Evolutionary conservation across 2,888 invertebrate species (phyloP).

Genomic region (Tyria jacobaeae): DNA sequence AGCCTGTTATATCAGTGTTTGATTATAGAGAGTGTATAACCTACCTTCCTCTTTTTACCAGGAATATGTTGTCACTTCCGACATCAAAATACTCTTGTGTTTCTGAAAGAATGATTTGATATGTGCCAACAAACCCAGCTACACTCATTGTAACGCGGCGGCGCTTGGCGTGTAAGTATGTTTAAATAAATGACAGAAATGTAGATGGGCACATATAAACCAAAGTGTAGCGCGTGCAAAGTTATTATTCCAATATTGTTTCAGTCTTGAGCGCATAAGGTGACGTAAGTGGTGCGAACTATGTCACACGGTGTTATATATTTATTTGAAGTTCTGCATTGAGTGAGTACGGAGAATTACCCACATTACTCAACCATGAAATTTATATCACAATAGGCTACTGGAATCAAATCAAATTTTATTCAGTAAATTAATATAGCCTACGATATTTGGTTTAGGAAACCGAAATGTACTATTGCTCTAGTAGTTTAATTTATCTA

Average conservation of each 20-base stretch:
- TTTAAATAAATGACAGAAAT: not conserved
- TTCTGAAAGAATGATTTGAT: not conserved
- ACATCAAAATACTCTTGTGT: not conserved
- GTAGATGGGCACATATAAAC: not conserved
- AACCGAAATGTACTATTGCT: too few species aligned
- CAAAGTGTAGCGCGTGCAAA: not conserved
- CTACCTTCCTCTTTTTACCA: not conserved
- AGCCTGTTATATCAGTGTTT: too few species aligned
- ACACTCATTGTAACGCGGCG: not conserved
- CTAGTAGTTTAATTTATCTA: too few species aligned
- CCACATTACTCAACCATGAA: not conserved
- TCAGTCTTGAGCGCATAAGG: not conserved
- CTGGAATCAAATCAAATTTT: too few species aligned
- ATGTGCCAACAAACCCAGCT: not conserved
- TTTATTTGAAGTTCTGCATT: not conserved
- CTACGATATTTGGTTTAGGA: too few species aligned
- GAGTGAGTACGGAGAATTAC: not conserved
- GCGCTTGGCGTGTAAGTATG: not conserved
- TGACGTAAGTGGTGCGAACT: not conserved
- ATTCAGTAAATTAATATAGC: too few species aligned
- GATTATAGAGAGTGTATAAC: too few species aligned
- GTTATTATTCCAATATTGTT: not conserved
- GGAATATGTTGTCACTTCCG: not conserved
- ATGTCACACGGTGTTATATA: not conserved
- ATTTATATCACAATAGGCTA: too few species aligned